Percentiles rank a stretch among this genome's conserved stretches.
Conservation (phyloP, 2,113 vertebrate species). For the Callipepla californica region DNA sequence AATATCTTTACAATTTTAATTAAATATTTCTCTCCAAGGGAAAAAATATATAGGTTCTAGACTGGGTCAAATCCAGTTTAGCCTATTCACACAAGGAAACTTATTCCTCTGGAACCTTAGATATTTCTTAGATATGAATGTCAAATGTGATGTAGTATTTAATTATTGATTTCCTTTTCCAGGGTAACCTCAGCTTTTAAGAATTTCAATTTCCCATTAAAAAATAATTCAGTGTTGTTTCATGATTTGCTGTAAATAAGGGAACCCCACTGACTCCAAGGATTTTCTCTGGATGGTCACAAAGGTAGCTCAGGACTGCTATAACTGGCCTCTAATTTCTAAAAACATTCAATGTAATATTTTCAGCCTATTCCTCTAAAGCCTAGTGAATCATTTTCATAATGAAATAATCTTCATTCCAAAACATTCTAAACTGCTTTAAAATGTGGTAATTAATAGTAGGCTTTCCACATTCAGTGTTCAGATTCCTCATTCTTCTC, state of each 20-base stretch:
- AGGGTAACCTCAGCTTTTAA: background rate
- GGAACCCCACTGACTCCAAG: background rate
- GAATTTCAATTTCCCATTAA: background rate
- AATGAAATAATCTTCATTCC: background rate
- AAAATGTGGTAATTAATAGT: background rate
- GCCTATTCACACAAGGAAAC: background rate
- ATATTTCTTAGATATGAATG: background rate
- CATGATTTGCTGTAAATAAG: background rate
- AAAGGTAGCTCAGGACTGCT: background rate
- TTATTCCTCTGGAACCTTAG: background rate
- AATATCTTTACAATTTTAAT: background rate
- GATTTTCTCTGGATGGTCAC: background rate
- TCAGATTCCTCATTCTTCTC: background rate
- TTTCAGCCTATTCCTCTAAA: background rate
- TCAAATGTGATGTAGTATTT: background rate
- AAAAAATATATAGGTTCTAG: background rate
- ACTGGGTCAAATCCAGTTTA: background rate
- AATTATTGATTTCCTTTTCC: background rate
- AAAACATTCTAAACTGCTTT: background rate
- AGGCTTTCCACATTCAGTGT: accelerated
- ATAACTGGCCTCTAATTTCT: background rate
- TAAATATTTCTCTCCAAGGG: background rate
- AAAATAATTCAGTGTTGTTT: background rate
- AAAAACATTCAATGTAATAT: background rate
- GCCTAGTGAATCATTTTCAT: background rate